Base-by-base conservation (phyloP, 2,797 vertebrate species). In the Hapalemur alaotrensis region DNA sequence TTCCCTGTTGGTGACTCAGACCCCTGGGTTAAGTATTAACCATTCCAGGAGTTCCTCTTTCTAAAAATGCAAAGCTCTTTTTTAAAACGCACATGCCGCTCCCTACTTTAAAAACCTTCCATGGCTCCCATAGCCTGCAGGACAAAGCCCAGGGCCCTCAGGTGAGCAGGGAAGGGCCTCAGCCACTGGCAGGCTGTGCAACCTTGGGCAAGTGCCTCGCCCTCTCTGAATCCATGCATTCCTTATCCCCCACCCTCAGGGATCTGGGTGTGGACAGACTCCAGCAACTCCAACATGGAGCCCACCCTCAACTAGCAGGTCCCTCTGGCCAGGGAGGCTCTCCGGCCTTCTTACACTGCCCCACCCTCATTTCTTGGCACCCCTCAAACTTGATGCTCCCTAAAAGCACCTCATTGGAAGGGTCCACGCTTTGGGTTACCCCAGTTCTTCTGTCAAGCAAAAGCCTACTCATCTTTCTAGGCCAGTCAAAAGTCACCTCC, bases 41-140 rank as follows among this genome's bases (percentile, higher is more conserved):
- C 35, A n/a, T 70, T 72, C 83, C 32, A 23, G 18, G 28, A 95
- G 46, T 79, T 95, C 84, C 79, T 88, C 76, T 92, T 81, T 69
- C 73, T 73, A 82, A 81, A 90, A 89, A 78, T n/a, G 38, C 59
- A 57, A 76, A 80, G 38, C n/a, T 57, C 13, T 93, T 79, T 65
- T 73, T n/a, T 15, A 83, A 69, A 78, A 89, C 1, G 43, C 32
- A 46, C 28, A n/a, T 2, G 35, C 41, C 63, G 17, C 13, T 28
- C n/a, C 59, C 78, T n/a, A 50, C 32, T 52, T 72, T 50, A 35
- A 67, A 78, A 85, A 32, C 38, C 14, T 20, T 54, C 78, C 17
- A 7, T 17, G 72, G 50, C 46, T 73, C 25, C 67, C 0, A 15
- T 5, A 46, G 52, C 50, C 72, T 52, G 20, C 30, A 23, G 72